Conservation (phyloP, 2,888 invertebrate species). For the Spodoptera littoralis region DNA sequence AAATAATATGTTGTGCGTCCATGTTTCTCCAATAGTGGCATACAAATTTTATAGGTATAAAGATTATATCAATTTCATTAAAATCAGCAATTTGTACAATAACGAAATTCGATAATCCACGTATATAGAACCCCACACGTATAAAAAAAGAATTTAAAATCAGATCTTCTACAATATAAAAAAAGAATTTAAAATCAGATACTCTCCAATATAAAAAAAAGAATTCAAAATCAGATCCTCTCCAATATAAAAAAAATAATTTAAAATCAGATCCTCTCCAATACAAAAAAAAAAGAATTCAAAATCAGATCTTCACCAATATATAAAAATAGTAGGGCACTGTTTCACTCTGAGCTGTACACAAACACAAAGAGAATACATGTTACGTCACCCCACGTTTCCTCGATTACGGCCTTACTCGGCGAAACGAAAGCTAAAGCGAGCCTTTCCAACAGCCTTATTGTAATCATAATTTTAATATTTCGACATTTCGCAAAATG, state of each 20-base stretch:
- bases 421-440: conserved; percentile 47
- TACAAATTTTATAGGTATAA: too few relatives aligned
- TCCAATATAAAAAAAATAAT: neutral
- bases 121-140: too few relatives aligned
- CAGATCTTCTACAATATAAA: too few relatives aligned
- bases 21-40: too few relatives aligned
- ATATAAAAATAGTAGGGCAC: conserved; percentile 16
- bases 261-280: too few relatives aligned
- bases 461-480: conserved; percentile 46
- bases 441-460: conserved; percentile 49
- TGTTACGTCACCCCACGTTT: conserved; percentile 51
- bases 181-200: too few relatives aligned
- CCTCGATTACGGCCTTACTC: conserved; percentile 45
- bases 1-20: too few relatives aligned
- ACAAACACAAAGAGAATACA: conserved; percentile 28
- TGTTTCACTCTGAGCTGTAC: conserved; percentile 11
- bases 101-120: too few relatives aligned
- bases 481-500: conserved; percentile 44
- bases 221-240: neutral
- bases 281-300: neutral
- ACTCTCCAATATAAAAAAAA: neutral
- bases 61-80: too few relatives aligned
- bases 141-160: too few relatives aligned
- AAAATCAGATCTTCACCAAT: neutral
- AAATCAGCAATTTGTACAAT: too few relatives aligned